These are phyloP conservation scores for Sander vitreus DNA, from an alignment of 2,113 vertebrate genomes.

Conservation along the genomic window DNA sequence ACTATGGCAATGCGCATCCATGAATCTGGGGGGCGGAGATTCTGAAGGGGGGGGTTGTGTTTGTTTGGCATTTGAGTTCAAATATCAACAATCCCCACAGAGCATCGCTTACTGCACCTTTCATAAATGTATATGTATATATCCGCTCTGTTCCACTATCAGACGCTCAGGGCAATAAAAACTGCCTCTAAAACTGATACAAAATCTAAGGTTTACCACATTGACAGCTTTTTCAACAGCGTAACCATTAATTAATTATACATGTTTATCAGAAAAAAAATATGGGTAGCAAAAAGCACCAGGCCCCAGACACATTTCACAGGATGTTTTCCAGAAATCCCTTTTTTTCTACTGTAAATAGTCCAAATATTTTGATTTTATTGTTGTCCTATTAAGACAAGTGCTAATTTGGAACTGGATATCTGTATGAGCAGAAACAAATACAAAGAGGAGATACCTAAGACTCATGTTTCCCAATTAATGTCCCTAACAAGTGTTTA, in stretches of 20 bases:
- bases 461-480: not conserved
- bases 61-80: too few species aligned
- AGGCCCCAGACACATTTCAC: not conserved
- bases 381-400: not conserved
- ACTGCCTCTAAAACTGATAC: not conserved
- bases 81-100: too few species aligned
- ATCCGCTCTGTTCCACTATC: not conserved
- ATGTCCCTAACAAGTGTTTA: not conserved
- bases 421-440: not conserved
- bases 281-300: not conserved
- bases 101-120: too few species aligned
- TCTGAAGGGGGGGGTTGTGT: too few species aligned
- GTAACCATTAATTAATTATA: not conserved
- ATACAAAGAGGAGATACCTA: not conserved
- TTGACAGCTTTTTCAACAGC: not conserved
- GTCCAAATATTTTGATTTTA: not conserved
- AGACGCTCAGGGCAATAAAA: not conserved
- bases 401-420: not conserved
- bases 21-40: too few species aligned
- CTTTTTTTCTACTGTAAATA: not conserved
- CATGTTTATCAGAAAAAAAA: not conserved
- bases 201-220: not conserved
- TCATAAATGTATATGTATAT: not conserved
- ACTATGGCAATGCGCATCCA: too few species aligned
- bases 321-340: not conserved